Evolutionary conservation across 2,113 vertebrate genomes (phyloP), one percentile per base, ranked within the genome.

Genomic region (Salminus brasiliensis): DNA sequence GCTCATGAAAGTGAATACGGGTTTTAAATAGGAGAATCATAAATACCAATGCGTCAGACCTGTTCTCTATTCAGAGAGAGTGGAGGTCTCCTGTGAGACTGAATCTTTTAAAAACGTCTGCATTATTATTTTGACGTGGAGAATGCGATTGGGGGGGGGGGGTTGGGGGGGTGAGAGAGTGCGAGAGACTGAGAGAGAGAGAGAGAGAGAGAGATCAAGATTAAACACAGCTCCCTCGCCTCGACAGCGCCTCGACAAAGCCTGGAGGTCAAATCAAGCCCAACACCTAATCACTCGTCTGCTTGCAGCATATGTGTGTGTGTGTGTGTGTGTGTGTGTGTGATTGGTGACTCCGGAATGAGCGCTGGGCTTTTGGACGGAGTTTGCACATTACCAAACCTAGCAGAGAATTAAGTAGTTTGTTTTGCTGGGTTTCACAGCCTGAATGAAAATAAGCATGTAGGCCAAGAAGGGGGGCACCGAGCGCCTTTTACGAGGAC

Each of bases 371-470:
- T 53, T 59, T 65, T 65, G 29, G 43, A 41, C 12, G 4, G 49
- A 79, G 63, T 74, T 49, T 45, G 57, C 47, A 72, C 72, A 65
- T 79, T 76, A 69, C 49, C 29, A 7, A 79, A 74, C 65, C 1
- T 32, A 72, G 47, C 65, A 43, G 36, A 52, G 43, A 80, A 82
- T 82, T 73, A 82, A 82, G 76, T 78, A 66, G 72, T 66, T 72
- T 45, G 67, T 76, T 85, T 85, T 65, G 53, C 34, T 29, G 29
- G 36, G 57, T 76, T 72, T 74, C 78, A 63, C 45, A 63, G 52
- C 39, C 16, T 55, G 83, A 60, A 79, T 72, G 36, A 23, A 79
- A 76, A 83, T 72, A 29, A 76, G 29, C 43, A 34, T 43, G 29
- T 70, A 43, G 59, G n/a, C 49, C 45, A 62, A 21, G n/a, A 43